phyloP scores from a whole-genome alignment of 2,797 vertebrate species.

The Gambelia wislizenii region DNA sequence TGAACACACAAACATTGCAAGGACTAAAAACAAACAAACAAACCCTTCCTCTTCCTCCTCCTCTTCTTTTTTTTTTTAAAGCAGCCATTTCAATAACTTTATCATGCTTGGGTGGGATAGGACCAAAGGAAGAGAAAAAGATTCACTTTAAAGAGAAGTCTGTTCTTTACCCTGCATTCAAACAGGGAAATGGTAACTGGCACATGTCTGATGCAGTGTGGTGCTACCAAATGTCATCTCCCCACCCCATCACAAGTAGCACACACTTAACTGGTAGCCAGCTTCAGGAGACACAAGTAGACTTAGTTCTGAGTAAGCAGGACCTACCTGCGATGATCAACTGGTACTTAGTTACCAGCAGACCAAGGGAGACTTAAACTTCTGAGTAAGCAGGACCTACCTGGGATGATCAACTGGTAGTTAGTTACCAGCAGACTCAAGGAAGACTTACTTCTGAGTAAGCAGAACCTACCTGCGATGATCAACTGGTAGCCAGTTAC shows the following conservation, averaged over 20 bases:
- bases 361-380: too few relatives aligned
- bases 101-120: neutral
- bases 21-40: too few relatives aligned
- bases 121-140: neutral
- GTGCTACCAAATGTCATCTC: neutral
- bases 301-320: neutral
- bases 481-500: too few relatives aligned
- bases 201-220: too few relatives aligned
- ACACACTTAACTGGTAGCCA: neutral
- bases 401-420: conserved; percentile 38
- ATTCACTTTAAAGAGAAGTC: neutral
- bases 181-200: neutral
- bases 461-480: conserved; percentile 64
- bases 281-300: too few relatives aligned
- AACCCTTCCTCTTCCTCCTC: too few relatives aligned
- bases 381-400: conserved; percentile 60
- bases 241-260: neutral
- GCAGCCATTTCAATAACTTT: neutral
- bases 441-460: neutral
- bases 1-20: too few relatives aligned
- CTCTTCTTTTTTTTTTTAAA: neutral
- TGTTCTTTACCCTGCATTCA: neutral
- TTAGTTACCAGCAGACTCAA: too few relatives aligned
- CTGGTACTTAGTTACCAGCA: too few relatives aligned
- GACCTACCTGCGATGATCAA: conserved; percentile 69